Conservation (phyloP, 2,888 invertebrate species). For the Lathronympha strigana region DNA sequence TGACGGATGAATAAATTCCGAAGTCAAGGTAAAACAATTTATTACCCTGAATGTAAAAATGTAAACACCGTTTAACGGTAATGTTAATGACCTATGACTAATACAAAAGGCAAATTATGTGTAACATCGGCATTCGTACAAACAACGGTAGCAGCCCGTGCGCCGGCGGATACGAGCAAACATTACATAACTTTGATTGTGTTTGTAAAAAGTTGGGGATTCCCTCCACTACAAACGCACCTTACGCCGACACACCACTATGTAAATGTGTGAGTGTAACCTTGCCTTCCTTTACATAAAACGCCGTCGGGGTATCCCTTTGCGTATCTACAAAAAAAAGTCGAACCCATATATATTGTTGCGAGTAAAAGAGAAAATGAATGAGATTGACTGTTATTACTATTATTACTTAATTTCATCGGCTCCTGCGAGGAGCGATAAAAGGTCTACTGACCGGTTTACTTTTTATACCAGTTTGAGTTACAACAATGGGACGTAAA, state of each 20-base stretch:
- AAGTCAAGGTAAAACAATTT: conserved; percentile 64
- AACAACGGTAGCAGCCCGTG: conserved; percentile 73
- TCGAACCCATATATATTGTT: conserved; percentile 76
- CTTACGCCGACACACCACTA: conserved; percentile 66
- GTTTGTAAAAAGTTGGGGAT: conserved; percentile 84
- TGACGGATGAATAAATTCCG: conserved; percentile 43
- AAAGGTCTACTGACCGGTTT: conserved; percentile 80
- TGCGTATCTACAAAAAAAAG: conserved; percentile 80
- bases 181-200: conserved; percentile 85
- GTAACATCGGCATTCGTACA: conserved; percentile 81
- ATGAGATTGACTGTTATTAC: conserved; percentile 81
- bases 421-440: conserved; percentile 77
- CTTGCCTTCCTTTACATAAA: conserved; percentile 84
- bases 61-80: conserved; percentile 69
- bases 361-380: conserved; percentile 78
- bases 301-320: conserved; percentile 83
- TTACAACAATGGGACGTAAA: conserved; percentile 81
- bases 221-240: conserved; percentile 81
- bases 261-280: conserved; percentile 77
- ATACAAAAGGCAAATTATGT: conserved; percentile 72
- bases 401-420: conserved; percentile 80
- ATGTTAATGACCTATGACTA: conserved; percentile 82
- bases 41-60: conserved; percentile 61
- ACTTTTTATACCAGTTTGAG: conserved; percentile 77
- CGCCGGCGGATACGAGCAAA: conserved; percentile 79